Evolutionary conservation across 2,888 invertebrate genomes (phyloP).

Genomic region (Clostera curtula): DNA sequence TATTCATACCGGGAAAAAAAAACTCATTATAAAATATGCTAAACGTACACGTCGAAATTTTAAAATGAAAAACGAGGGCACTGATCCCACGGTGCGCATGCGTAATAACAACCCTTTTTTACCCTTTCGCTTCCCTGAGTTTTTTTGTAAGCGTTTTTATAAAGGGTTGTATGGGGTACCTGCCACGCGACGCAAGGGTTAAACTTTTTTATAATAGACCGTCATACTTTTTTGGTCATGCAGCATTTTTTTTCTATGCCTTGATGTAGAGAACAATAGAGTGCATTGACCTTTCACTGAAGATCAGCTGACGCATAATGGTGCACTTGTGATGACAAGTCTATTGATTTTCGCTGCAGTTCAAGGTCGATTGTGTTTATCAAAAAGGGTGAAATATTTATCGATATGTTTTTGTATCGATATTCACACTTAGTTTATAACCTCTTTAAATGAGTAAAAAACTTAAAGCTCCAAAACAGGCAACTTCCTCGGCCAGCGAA

Average conservation of each 20-base stretch:
- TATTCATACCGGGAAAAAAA: slow-evolving; percentile 15
- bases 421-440: no score
- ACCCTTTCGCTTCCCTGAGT: slow-evolving; percentile 67
- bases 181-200: slow-evolving; percentile 61
- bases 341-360: slow-evolving; percentile 58
- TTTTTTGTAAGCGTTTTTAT: slow-evolving; percentile 70
- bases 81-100: slow-evolving; percentile 65
- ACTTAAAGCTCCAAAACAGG: no score
- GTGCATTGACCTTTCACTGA: slow-evolving; percentile 64
- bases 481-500: no score
- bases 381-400: slow-evolving; percentile 5
- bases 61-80: slow-evolving; percentile 65
- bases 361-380: slow-evolving; percentile 51
- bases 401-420: neutral
- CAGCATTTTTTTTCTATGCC: slow-evolving; percentile 54
- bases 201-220: slow-evolving; percentile 57
- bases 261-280: slow-evolving; percentile 48
- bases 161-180: slow-evolving; percentile 72
- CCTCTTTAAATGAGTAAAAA: no score
- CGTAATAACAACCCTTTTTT: slow-evolving; percentile 72
- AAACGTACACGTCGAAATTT: slow-evolving; percentile 40
- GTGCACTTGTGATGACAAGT: slow-evolving; percentile 58
- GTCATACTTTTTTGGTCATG: slow-evolving; percentile 47
- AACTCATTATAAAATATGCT: slow-evolving; percentile 21
- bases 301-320: slow-evolving; percentile 69